Evolutionary conservation across 2,888 invertebrate genomes (phyloP), one percentile per base, ranked within the genome.

Genomic region (Dicranocentrus wangi): DNA sequence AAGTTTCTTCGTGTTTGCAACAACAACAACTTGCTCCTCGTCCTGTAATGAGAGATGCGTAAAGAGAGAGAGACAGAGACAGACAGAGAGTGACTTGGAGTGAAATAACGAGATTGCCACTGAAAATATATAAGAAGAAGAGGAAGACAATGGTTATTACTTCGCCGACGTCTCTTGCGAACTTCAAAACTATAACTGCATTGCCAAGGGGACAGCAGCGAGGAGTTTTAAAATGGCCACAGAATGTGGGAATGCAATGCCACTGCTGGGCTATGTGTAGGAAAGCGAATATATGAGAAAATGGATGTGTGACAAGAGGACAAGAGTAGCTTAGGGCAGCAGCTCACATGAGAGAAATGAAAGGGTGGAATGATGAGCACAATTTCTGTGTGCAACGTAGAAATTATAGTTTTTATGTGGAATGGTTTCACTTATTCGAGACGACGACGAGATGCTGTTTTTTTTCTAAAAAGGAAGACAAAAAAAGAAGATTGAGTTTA

Each of bases 71-170:
- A n/a, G n/a, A n/a, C n/a, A n/a, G n/a, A n/a, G 32, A 32, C 32
- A 7, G 32, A 32, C 2, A 17, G 39, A 28, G 43, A 47, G 3
- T 32, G 17, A 27, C 13, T 43, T 43, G 25, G 58, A 27, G 13
- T 10, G 47, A 17, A 42, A 72, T 72, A 32, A 71, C 60, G 63
- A 73, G 53, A 73, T 51, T 65, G 65, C 53, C 63, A 25, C 28
- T 8, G 63, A 60, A 58, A 61, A 73, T 28, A 61, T 25, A 32
- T 51, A 73, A 39, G 39, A 42, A 63, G 73, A 65, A 65, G 63
- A 53, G 73, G 73, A 55, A 42, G 55, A 73, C 55, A 73, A 63
- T 53, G 28, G 28, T 70, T 63, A 42, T 43, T 63, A 17, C 43
- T n/a, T 27, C 17, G 10, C 8, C 10, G 3, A 32, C 32, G 32